These are phyloP conservation scores for Camelus bactrianus DNA, from an alignment of 2,113 vertebrate species.

Conservation along the genomic window DNA sequence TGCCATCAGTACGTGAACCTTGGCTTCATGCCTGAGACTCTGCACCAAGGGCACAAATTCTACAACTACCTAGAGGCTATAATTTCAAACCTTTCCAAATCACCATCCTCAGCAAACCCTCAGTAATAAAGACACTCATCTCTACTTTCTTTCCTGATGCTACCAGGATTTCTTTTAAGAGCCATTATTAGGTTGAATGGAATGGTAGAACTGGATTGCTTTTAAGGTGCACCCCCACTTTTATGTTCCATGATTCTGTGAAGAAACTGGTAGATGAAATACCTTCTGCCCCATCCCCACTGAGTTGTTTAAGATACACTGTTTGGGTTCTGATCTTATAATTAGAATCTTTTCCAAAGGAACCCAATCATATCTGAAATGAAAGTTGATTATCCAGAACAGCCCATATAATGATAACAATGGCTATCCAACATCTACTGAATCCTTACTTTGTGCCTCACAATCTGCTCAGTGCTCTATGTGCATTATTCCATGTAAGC, in stretches of 20 bases:
- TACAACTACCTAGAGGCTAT: neutral
- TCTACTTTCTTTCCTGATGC: constrained; percentile 24
- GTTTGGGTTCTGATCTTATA: constrained; percentile 42
- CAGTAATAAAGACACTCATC: constrained; percentile 6
- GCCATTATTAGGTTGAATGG: constrained; percentile 7
- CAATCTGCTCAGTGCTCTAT: neutral
- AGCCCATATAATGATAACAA: constrained; percentile 22
- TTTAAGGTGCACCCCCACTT: neutral
- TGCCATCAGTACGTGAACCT: neutral
- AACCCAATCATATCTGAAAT: constrained; percentile 11
- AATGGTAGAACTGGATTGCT: neutral
- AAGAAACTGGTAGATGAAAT: constrained; percentile 43
- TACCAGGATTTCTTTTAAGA: constrained; percentile 61
- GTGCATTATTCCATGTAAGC: neutral
- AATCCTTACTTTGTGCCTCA: neutral
- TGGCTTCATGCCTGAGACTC: neutral
- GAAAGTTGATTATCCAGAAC: constrained; percentile 22
- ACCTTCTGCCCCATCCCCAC: neutral
- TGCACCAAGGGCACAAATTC: constrained; percentile 40
- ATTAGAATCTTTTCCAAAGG: constrained; percentile 44
- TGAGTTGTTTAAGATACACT: constrained; percentile 37
- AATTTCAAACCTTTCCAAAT: constrained; percentile 60
- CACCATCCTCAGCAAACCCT: neutral
- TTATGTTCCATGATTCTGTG: constrained; percentile 39
- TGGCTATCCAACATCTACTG: neutral